These are phyloP conservation scores for Charanyca ferruginea DNA, from an alignment of 2,888 invertebrate species.

Conservation along the genomic window DNA sequence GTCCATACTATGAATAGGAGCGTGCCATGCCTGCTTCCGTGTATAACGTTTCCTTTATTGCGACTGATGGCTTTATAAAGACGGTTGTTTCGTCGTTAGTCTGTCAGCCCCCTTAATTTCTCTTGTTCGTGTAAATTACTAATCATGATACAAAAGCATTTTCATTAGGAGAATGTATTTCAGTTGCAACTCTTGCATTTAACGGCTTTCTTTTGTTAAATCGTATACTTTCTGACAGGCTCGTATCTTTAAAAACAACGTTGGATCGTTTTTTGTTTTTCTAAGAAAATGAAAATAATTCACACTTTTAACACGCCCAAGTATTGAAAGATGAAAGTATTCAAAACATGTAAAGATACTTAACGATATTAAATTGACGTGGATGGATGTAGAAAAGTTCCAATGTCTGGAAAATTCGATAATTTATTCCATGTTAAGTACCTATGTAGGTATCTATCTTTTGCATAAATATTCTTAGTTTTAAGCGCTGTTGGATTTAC, in stretches of 20 bases:
- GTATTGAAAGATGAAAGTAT: slow-evolving; percentile 22
- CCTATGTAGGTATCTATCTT: slow-evolving; percentile 6
- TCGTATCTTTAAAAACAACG: background rate
- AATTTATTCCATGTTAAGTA: slow-evolving; percentile 26
- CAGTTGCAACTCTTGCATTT: background rate
- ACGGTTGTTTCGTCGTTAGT: slow-evolving; percentile 84
- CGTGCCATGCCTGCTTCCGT: slow-evolving; percentile 79
- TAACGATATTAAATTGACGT: slow-evolving; percentile 42
- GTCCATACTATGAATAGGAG: slow-evolving; percentile 80
- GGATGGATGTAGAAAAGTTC: slow-evolving; percentile 39
- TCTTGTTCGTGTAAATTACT: slow-evolving; percentile 66
- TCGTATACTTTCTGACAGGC: background rate
- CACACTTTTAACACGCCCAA: slow-evolving; percentile 5
- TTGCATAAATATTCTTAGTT: slow-evolving; percentile 38
- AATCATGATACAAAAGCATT: slow-evolving; percentile 40
- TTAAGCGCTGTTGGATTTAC: slow-evolving; percentile 21
- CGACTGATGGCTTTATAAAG: slow-evolving; percentile 84
- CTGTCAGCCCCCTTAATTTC: slow-evolving; percentile 73
- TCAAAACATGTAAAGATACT: slow-evolving; percentile 52
- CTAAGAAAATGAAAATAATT: background rate
- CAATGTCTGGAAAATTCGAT: slow-evolving; percentile 24
- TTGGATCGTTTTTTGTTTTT: background rate
- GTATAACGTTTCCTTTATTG: slow-evolving; percentile 78
- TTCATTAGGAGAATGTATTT: slow-evolving; percentile 10
- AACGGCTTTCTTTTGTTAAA: background rate